These are phyloP conservation scores for Drosophila willistoni DNA, from an alignment of 1,140 invertebrate species.

Conservation along the genomic window DNA sequence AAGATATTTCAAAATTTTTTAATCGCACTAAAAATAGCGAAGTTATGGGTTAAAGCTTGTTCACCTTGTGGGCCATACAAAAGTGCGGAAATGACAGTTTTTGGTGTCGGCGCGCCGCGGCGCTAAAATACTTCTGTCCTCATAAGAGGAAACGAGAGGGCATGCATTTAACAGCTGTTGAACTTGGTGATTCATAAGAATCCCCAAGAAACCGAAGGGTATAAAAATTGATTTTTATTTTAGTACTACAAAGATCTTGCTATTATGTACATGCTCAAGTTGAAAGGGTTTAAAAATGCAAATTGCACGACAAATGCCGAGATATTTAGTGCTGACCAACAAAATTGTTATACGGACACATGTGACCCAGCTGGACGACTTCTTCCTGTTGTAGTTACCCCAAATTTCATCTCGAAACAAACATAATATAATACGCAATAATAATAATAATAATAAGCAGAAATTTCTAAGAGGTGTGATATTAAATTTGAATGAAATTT, in stretches of 20 bases:
- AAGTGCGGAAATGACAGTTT: no score
- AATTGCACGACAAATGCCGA: constrained; percentile 73
- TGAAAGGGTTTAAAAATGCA: constrained; percentile 48
- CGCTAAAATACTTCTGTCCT: no score
- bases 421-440: constrained; percentile 63
- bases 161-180: no score
- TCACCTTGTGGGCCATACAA: no score
- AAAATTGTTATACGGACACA: constrained; percentile 49
- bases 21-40: no score
- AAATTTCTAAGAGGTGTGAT: constrained; percentile 71
- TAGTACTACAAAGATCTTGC: background rate
- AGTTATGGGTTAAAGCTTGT: no score
- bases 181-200: no score
- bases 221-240: no score
- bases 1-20: no score
- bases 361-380: constrained; percentile 54
- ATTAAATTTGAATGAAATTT: constrained; percentile 29
- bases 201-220: no score
- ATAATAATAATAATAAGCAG: constrained; percentile 46
- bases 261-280: background rate
- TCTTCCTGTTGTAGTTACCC: constrained; percentile 44
- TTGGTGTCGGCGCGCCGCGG: no score
- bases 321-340: constrained; percentile 74
- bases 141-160: no score
- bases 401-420: constrained; percentile 65